These are phyloP conservation scores for Epistrophe grossulariae DNA, from an alignment of 2,888 invertebrate genomes.

Conservation along the genomic window DNA sequence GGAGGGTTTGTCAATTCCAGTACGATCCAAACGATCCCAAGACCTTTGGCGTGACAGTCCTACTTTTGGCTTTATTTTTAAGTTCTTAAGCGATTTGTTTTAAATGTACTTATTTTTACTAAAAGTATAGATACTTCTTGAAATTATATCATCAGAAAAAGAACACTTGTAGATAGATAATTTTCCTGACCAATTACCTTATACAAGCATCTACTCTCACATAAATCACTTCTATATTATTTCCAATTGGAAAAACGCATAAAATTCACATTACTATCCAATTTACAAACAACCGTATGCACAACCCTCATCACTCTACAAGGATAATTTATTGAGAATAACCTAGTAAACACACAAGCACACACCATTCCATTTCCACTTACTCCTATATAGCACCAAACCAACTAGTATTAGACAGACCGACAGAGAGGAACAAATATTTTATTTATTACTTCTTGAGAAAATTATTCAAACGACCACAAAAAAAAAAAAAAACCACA, in stretches of 20 bases:
- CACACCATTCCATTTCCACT: neutral
- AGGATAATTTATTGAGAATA: conserved; percentile 63
- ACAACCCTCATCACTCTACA: conserved; percentile 64
- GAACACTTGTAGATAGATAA: neutral
- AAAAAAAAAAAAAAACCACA: conserved; percentile 47
- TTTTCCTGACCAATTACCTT: conserved; percentile 42
- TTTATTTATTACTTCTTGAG: conserved; percentile 66
- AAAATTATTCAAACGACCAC: conserved; percentile 67
- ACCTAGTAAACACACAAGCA: conserved; percentile 15
- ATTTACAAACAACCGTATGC: conserved; percentile 69
- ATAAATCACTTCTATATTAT: conserved; percentile 60
- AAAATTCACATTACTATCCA: conserved; percentile 72
- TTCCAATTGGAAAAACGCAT: conserved; percentile 55
- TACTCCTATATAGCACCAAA: neutral
- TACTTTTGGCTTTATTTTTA: no score
- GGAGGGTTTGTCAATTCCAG: no score
- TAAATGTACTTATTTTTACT: no score
- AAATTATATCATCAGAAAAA: no score
- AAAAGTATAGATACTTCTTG: no score
- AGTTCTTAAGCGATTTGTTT: no score
- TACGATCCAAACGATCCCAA: no score
- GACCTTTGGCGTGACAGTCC: no score
- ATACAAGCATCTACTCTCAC: conserved; percentile 20
- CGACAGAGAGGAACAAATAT: conserved; percentile 35
- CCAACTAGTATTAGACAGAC: conserved; percentile 2